These are phyloP conservation scores for Petrocephalus schoutedeni DNA, from an alignment of 2,797 vertebrate species.

Conservation along the genomic window DNA sequence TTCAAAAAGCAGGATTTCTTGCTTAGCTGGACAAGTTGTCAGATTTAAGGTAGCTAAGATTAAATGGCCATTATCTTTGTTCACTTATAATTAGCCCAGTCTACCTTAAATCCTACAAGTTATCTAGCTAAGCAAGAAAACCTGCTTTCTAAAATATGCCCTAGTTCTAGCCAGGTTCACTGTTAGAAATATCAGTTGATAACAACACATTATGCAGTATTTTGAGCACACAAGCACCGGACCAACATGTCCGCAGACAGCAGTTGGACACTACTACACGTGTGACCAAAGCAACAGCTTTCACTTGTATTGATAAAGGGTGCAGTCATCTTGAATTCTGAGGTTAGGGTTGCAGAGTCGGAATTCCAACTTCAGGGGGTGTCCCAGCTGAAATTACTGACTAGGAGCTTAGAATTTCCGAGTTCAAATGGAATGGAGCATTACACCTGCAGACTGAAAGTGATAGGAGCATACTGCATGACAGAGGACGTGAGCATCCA, in stretches of 20 bases:
- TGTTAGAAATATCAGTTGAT: neutral
- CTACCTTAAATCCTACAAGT: neutral
- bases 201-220: too few species aligned
- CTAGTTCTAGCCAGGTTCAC: neutral
- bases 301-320: neutral
- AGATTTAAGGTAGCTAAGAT: too few species aligned
- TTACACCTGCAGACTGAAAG: neutral
- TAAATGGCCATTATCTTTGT: neutral
- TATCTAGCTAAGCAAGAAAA: neutral
- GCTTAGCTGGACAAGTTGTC: neutral
- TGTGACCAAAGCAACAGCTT: neutral
- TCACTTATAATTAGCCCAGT: neutral
- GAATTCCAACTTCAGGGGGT: neutral
- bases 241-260: neutral
- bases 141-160: neutral
- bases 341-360: neutral
- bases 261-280: neutral
- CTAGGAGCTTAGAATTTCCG: neutral
- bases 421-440: neutral
- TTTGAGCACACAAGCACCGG: neutral
- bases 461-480: neutral
- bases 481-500: neutral
- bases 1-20: neutral
- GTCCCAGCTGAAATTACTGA: neutral
- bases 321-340: neutral